Conservation (phyloP, 2,888 invertebrate species). For the Subacronicta megacephala region DNA sequence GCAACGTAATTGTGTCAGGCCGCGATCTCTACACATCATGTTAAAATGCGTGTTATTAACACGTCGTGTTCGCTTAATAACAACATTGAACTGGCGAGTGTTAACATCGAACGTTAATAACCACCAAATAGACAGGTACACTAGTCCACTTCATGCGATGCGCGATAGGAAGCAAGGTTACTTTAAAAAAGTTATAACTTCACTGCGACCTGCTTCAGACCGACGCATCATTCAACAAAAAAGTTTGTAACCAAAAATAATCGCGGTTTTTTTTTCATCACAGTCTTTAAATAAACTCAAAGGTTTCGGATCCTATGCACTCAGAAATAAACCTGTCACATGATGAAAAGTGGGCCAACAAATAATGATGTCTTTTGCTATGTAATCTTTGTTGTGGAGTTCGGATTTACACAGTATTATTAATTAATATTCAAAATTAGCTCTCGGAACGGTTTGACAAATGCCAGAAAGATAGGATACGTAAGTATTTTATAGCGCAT, state of each 20-base stretch:
- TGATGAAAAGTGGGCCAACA: background rate
- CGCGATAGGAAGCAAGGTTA: background rate
- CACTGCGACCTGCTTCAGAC: too few relatives aligned
- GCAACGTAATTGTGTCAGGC: conserved; percentile 5
- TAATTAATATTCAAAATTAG: too few relatives aligned
- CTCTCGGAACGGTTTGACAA: background rate
- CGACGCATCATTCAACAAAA: too few relatives aligned
- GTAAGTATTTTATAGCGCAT: background rate
- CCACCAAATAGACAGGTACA: conserved; percentile 30
- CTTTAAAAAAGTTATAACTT: background rate
- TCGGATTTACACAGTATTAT: too few relatives aligned
- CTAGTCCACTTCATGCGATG: conserved; percentile 26
- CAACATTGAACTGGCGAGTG: conserved; percentile 52
- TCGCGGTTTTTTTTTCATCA: too few relatives aligned
- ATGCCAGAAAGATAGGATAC: background rate
- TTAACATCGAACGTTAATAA: conserved; percentile 49
- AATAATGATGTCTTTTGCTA: too few relatives aligned
- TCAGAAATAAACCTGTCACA: background rate
- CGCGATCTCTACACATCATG: conserved; percentile 22
- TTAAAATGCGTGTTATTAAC: conserved; percentile 47
- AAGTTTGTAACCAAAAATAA: too few relatives aligned
- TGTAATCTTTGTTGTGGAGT: too few relatives aligned
- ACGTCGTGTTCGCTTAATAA: conserved; percentile 37
- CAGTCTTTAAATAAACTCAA: too few relatives aligned
- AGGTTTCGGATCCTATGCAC: too few relatives aligned